phyloP scores from a whole-genome alignment of 2,797 vertebrate species.

The Muraenolepis orangiensis region DNA sequence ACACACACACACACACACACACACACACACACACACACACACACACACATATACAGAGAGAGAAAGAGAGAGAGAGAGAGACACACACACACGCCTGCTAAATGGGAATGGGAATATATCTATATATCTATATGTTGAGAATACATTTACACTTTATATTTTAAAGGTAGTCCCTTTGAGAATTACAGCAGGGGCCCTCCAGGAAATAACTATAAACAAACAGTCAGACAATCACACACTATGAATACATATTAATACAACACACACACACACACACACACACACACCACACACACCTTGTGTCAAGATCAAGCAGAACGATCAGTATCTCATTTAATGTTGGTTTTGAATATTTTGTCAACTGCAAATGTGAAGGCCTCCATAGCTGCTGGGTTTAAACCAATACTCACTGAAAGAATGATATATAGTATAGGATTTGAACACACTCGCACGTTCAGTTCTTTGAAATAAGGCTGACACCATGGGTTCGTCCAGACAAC shows the following conservation, averaged over 20 bases:
- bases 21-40: not conserved
- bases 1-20: not conserved
- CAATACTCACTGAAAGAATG: not conserved
- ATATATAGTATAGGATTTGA: not conserved
- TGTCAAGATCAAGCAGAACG: not conserved
- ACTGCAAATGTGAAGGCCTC: not conserved
- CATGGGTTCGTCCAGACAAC: not conserved
- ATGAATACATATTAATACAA: not conserved
- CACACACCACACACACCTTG: not conserved
- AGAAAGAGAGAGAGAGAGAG: too few relatives aligned
- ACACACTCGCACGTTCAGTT: not conserved
- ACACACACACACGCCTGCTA: not conserved
- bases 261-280: too few relatives aligned
- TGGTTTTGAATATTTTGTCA: not conserved
- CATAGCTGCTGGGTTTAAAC: not conserved
- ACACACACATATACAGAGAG: too few relatives aligned
- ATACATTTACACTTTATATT: slow-evolving; percentile 22
- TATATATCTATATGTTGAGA: not conserved
- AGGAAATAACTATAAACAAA: not conserved
- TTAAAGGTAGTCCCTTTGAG: slow-evolving; percentile 23
- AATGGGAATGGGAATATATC: slow-evolving; percentile 4
- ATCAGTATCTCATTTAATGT: not conserved
- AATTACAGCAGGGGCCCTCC: slow-evolving; percentile 11
- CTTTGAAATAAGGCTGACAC: not conserved
- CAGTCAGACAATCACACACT: not conserved